Evolutionary conservation across 2,113 vertebrate species (phyloP).

Genomic region (Triplophysa rosa): DNA sequence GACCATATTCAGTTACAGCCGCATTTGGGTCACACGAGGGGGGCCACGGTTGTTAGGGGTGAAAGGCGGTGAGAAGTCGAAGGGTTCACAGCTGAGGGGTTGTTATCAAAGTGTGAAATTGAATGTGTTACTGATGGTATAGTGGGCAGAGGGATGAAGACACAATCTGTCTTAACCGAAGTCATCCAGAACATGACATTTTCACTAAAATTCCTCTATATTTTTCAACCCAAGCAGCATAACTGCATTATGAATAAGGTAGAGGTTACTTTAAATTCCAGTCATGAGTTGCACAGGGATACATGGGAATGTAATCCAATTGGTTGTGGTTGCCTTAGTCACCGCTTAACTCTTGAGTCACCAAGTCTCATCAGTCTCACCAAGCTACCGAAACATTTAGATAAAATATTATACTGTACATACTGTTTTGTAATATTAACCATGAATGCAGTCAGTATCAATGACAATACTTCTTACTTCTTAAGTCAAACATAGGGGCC

Average conservation of each 20-base stretch:
- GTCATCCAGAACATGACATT: background rate
- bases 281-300: constrained; percentile 1
- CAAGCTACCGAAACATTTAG: background rate
- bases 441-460: too few relatives aligned
- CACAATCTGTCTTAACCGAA: background rate
- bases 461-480: too few relatives aligned
- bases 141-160: constrained; percentile 1
- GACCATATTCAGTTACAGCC: constrained; percentile 63
- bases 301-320: background rate
- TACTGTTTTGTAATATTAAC: too few relatives aligned
- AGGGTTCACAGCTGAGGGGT: constrained; percentile 1
- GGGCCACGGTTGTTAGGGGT: constrained; percentile 20
- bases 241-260: background rate
- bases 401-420: background rate
- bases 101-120: background rate
- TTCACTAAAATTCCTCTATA: background rate
- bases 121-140: constrained; percentile 4
- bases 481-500: too few relatives aligned
- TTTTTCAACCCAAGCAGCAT: background rate
- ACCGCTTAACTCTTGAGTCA: background rate
- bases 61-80: background rate
- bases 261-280: constrained; percentile 18
- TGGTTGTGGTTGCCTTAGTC: background rate
- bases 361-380: background rate
- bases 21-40: constrained; percentile 56